Evolutionary conservation across 2,113 vertebrate species (phyloP).

Genomic region (Morone saxatilis): DNA sequence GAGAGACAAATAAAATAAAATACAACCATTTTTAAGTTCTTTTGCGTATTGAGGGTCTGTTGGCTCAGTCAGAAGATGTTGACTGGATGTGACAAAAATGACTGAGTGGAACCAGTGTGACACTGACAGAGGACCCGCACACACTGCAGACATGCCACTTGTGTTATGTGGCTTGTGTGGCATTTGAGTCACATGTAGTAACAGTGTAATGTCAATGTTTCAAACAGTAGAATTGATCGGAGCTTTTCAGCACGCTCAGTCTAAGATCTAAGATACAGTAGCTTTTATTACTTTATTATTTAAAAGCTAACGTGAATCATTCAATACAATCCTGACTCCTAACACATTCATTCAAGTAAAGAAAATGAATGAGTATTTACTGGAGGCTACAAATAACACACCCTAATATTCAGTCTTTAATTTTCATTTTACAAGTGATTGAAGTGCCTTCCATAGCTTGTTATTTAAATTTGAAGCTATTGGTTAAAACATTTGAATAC

Average conservation of each 20-base stretch:
- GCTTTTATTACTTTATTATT: not conserved
- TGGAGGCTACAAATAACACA: not conserved
- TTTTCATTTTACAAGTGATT: not conserved
- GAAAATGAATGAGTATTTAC: too few species aligned
- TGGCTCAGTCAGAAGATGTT: constrained; percentile 18
- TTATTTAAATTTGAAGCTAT: constrained; percentile 12
- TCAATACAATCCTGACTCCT: not conserved
- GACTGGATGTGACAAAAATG: constrained; percentile 48
- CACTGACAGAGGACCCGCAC: constrained; percentile 44
- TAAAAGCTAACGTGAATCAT: not conserved
- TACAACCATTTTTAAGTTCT: not conserved
- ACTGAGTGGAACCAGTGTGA: constrained; percentile 48
- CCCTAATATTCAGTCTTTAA: not conserved
- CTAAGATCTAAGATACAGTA: not conserved
- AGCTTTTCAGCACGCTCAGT: not conserved
- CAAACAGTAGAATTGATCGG: constrained; percentile 32
- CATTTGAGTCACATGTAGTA: not conserved
- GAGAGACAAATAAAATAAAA: too few species aligned
- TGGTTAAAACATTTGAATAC: not conserved
- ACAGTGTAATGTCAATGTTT: not conserved
- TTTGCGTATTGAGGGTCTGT: not conserved
- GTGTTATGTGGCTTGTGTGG: constrained; percentile 23
- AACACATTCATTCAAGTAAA: not conserved
- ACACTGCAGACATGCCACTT: constrained; percentile 37
- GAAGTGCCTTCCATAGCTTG: not conserved